phyloP scores from a whole-genome alignment of 2,113 vertebrate species.

The Myotis yumanensis region DNA sequence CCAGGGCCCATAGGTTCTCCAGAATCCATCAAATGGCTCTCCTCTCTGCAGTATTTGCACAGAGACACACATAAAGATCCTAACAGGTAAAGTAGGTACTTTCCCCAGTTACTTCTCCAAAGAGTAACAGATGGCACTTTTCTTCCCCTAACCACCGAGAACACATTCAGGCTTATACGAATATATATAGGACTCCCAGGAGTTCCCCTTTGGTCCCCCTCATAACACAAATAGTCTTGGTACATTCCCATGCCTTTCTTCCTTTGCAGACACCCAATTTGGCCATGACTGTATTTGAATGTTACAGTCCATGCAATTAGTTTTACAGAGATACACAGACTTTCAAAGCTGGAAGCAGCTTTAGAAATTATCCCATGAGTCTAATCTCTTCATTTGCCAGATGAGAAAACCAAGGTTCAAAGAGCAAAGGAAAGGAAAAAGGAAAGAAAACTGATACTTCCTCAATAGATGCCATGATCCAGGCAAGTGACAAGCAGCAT shows the following conservation, averaged over 20 bases:
- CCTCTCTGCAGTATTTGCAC: not conserved
- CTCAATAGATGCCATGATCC: not conserved
- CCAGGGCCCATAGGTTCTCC: not conserved
- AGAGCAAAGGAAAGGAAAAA: not conserved
- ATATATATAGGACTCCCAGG: conserved; percentile 64
- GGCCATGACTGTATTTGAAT: conserved; percentile 22
- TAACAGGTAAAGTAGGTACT: conserved; percentile 53
- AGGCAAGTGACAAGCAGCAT: not conserved
- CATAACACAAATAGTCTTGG: conserved; percentile 34
- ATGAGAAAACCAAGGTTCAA: not conserved
- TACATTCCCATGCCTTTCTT: conserved; percentile 23
- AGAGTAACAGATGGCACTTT: not conserved
- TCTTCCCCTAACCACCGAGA: conserved; percentile 54
- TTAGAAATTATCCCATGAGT: not conserved
- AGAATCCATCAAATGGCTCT: conserved; percentile 43
- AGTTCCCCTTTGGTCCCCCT: conserved; percentile 68
- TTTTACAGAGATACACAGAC: not conserved
- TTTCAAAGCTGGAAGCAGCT: not conserved
- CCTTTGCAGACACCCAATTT: conserved; percentile 43
- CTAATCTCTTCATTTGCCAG: conserved; percentile 15
- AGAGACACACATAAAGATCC: not conserved
- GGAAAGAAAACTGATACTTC: not conserved
- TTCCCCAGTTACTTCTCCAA: conserved; percentile 65
- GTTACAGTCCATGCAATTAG: not conserved
- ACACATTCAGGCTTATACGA: conserved; percentile 33